Evolutionary conservation across 1,140 invertebrate genomes (phyloP), one percentile per base, ranked within the genome.

Genomic region (Diprion similis): DNA sequence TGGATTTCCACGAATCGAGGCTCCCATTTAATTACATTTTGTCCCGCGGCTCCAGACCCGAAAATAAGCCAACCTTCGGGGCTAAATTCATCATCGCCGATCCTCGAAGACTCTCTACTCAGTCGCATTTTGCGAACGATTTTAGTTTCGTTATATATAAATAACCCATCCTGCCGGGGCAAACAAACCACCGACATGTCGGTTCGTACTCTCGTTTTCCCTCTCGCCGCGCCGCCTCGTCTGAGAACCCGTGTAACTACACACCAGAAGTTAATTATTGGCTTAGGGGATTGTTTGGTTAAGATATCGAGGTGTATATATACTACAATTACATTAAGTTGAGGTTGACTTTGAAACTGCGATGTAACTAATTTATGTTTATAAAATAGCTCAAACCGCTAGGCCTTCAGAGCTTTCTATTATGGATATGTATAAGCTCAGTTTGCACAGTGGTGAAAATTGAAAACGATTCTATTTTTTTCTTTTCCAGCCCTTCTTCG

Each of bases 81-180:
- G 51, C 7, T 59, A 59, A 59, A 59, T 59, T 37, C 24, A 37
- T 37, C 24, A 6, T 37, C 24, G 24, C 24, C 24, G 24, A 37
- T 37, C 24, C 24, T 37, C 24, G 24, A 37, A 37, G 24, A 6
- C 24, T 37, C 6, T 37, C 24, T 37, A 6, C 24, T 0, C 2
- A 1, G 24, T 6, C 1, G 24, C 6, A 37, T 37, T 37, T 37
- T 37, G 24, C 24, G 24, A 37, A 37, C 24, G 24, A 37, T 37
- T 37, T 6, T 6, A 37, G 24, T 37, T 6, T 37, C 24, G 2
- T 1, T 3, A 37, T 37, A 37, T 37, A 37, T 37, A 37, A 37
- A 37, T 37, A 37, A 74, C 71, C 71, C 59, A 66, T 59, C 24
- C 68, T n/a, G 11, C 72, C 18, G 66, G 67, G 70, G 74, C 24